A percentile compares a stretch with the other conserved stretches of the same genome.
Evolutionary conservation across 1,140 invertebrate species (phyloP).

Genomic region (Nephotettix cincticeps): DNA sequence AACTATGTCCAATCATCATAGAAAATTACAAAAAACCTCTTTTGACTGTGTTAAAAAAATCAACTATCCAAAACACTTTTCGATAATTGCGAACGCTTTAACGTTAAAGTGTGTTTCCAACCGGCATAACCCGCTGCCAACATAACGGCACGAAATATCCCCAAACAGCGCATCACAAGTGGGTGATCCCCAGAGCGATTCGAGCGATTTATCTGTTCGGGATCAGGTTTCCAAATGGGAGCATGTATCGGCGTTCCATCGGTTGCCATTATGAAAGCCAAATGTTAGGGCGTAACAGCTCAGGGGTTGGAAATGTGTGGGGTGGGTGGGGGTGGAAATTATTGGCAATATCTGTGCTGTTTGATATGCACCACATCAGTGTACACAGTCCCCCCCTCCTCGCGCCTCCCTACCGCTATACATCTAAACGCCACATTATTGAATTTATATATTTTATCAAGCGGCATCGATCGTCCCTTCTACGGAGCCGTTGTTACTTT

Average conservation of each 20-base stretch:
- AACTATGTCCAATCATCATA: no score
- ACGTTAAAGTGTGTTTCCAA: no score
- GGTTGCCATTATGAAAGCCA: slow-evolving; percentile 18
- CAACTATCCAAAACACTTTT: no score
- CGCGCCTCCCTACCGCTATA: slow-evolving; percentile 14
- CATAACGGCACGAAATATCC: no score
- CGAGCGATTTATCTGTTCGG: slow-evolving; percentile 4
- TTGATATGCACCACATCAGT: slow-evolving; percentile 18
- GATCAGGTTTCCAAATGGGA: background rate
- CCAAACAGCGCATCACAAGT: background rate
- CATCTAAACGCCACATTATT: slow-evolving; percentile 30
- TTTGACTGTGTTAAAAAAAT: no score
- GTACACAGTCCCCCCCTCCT: slow-evolving; percentile 1
- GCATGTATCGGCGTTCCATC: background rate
- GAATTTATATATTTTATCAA: slow-evolving; percentile 32
- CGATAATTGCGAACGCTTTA: no score
- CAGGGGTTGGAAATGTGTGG: background rate
- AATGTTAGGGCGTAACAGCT: background rate
- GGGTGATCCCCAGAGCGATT: slow-evolving; percentile 1
- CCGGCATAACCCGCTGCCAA: background rate
- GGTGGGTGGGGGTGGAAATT: background rate
- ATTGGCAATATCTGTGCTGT: slow-evolving; percentile 12
- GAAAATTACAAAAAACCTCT: no score
- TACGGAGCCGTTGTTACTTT: no score
- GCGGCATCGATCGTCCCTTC: background rate